phyloP scores from a whole-genome alignment of 2,113 vertebrate species.

The Corythaixoides concolor region DNA sequence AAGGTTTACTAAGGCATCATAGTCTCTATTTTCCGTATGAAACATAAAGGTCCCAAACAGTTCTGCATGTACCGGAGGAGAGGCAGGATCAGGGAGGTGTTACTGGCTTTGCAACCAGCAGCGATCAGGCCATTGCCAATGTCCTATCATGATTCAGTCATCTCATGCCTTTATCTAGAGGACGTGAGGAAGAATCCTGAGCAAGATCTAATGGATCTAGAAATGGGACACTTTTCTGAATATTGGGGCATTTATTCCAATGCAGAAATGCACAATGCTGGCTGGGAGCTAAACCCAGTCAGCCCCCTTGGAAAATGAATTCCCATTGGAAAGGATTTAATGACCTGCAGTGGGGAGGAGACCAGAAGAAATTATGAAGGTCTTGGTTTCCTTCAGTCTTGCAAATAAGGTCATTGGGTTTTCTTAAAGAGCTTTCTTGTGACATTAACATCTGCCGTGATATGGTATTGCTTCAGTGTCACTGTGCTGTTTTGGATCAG shows the following conservation, averaged over 20 bases:
- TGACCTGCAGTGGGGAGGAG: not conserved
- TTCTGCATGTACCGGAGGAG: accelerated
- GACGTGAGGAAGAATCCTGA: not conserved
- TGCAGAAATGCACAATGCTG: not conserved
- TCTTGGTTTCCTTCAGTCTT: not conserved
- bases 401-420: not conserved
- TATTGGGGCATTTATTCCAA: not conserved
- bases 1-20: not conserved
- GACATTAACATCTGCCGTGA: not conserved
- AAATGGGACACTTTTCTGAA: not conserved
- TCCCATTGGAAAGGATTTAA: not conserved
- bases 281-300: not conserved
- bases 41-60: not conserved
- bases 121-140: not conserved
- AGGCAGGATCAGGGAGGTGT: not conserved
- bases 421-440: not conserved
- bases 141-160: not conserved
- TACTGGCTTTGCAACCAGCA: not conserved
- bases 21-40: not conserved
- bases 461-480: not conserved
- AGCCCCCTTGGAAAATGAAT: not conserved
- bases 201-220: not conserved
- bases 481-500: not conserved
- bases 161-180: accelerated
- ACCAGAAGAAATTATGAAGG: not conserved